Evolutionary conservation across 1,140 invertebrate species (phyloP).

Genomic region (Sinonovacula constricta): DNA sequence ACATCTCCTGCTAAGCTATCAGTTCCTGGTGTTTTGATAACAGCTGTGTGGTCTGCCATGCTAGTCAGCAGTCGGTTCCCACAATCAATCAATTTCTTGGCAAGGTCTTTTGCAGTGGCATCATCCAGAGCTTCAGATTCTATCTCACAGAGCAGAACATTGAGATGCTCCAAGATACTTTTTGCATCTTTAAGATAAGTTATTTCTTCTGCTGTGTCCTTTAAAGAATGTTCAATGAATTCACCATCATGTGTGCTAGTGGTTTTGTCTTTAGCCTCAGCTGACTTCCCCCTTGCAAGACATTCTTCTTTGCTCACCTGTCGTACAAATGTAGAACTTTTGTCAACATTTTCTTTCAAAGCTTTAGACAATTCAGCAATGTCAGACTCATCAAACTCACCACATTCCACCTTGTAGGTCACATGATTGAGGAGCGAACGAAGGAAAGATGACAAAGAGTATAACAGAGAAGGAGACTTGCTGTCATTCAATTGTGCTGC

Average conservation of each 20-base stretch:
- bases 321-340: not conserved
- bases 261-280: not conserved
- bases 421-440: constrained; percentile 13
- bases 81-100: constrained; percentile 21
- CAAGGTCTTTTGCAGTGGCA: constrained; percentile 5
- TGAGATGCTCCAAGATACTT: not conserved
- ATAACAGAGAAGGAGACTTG: constrained; percentile 9
- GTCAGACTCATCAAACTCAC: constrained; percentile 27
- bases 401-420: constrained; percentile 17
- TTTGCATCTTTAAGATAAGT: not conserved
- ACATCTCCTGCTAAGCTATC: constrained; percentile 17
- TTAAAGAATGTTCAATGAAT: too few species aligned
- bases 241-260: not conserved
- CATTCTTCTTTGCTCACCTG: too few species aligned
- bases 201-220: not conserved
- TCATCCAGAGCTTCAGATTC: not conserved
- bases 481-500: not conserved
- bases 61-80: constrained; percentile 14
- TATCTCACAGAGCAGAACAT: constrained; percentile 11
- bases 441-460: constrained; percentile 23
- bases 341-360: not conserved
- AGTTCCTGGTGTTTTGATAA: constrained; percentile 3
- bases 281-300: not conserved
- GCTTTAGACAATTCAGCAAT: constrained; percentile 11
- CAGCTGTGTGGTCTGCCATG: not conserved